Evolutionary conservation across 2,797 vertebrate species (phyloP).

Genomic region (Tachyglossus aculeatus): DNA sequence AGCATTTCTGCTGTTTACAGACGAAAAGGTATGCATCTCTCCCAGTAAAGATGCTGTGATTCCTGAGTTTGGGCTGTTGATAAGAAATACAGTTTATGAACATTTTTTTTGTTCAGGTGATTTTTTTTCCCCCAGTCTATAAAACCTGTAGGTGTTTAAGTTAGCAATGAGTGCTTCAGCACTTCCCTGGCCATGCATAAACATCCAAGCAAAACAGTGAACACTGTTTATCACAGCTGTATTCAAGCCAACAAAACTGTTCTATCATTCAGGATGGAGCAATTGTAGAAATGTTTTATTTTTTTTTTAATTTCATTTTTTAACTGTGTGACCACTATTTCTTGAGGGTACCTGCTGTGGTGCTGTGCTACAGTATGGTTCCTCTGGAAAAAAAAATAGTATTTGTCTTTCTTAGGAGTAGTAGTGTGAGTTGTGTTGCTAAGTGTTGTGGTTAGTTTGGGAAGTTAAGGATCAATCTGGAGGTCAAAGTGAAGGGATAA

Average conservation of each 20-base stretch:
- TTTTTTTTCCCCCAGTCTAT: conserved; percentile 15
- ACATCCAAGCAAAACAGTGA: conserved; percentile 40
- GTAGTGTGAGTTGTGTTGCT: too few species aligned
- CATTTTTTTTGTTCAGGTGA: neutral
- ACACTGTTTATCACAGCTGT: conserved; percentile 55
- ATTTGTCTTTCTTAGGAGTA: too few species aligned
- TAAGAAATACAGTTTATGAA: too few species aligned
- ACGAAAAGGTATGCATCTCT: too few species aligned
- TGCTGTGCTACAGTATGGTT: neutral
- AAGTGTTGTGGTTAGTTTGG: too few species aligned
- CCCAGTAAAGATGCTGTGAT: too few species aligned
- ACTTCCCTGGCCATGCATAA: conserved; percentile 36
- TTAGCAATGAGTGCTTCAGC: conserved; percentile 22
- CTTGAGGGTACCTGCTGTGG: neutral
- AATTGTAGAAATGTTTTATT: conserved; percentile 22
- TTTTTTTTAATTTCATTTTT: neutral
- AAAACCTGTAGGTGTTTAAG: conserved; percentile 42
- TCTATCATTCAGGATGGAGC: conserved; percentile 21
- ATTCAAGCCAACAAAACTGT: conserved; percentile 50
- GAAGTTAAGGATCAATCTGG: too few species aligned
- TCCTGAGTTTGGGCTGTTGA: too few species aligned
- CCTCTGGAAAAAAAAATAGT: too few species aligned
- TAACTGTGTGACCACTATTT: neutral
- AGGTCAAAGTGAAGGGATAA: too few species aligned
- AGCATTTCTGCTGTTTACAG: too few species aligned